Percentiles rank a stretch among this genome's conserved stretches.
Evolutionary conservation across 1,140 invertebrate genomes (phyloP).

Genomic region (Rhagoletis pomonella): DNA sequence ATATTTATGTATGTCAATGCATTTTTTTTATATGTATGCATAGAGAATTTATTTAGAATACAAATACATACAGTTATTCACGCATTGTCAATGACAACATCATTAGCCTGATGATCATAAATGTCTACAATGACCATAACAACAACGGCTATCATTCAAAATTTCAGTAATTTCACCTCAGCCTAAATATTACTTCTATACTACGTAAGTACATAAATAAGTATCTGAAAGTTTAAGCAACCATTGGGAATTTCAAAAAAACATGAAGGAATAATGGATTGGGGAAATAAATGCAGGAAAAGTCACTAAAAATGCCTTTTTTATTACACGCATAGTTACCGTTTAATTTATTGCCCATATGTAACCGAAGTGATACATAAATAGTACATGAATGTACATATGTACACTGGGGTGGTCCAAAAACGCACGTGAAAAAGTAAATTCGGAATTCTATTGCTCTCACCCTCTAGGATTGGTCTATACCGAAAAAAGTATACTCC

Average conservation of each 20-base stretch:
- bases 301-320: constrained; percentile 6
- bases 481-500: too few species aligned
- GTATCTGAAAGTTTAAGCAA: not conserved
- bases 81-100: not conserved
- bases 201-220: not conserved
- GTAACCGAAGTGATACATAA: not conserved
- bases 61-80: not conserved
- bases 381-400: not conserved
- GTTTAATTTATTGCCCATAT: constrained; percentile 43
- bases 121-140: not conserved
- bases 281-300: constrained; percentile 13
- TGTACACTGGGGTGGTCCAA: not conserved
- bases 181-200: not conserved
- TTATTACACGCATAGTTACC: constrained; percentile 29
- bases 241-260: not conserved
- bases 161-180: too few species aligned
- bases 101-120: not conserved
- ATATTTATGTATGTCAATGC: not conserved
- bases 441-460: too few species aligned
- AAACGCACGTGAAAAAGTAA: too few species aligned
- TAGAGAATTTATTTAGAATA: too few species aligned
- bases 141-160: not conserved
- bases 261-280: not conserved
- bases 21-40: not conserved
- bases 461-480: too few species aligned